Evolutionary conservation across 2,113 vertebrate genomes (phyloP).

Genomic region (Lepus timidus): DNA sequence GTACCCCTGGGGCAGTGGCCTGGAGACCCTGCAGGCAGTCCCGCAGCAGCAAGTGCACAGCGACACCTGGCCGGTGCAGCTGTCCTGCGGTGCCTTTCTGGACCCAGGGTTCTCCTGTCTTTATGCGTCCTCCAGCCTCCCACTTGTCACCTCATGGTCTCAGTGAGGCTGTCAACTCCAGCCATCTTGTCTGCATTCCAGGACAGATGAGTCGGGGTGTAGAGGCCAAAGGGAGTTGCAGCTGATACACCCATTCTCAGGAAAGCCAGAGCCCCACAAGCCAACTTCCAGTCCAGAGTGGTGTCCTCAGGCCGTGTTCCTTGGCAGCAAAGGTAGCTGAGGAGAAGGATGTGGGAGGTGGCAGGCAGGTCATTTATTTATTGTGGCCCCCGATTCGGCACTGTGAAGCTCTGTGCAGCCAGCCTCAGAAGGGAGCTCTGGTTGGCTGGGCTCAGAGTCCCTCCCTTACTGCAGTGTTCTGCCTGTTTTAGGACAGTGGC

Average conservation of each 20-base stretch:
- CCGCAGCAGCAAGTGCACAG: rapidly evolving
- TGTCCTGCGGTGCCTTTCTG: rapidly evolving
- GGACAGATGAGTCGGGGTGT: neutral
- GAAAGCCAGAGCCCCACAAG: neutral
- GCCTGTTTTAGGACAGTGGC: neutral
- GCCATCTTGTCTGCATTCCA: neutral
- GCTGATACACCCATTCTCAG: neutral
- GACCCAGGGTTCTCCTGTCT: rapidly evolving
- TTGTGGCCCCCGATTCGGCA: neutral
- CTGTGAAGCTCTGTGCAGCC: neutral
- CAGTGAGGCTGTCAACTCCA: too few relatives aligned
- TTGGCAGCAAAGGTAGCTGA: neutral
- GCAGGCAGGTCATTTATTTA: neutral
- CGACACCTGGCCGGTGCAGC: rapidly evolving
- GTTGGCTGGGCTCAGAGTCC: neutral
- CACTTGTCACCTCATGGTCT: neutral
- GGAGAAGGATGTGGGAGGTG: too few relatives aligned
- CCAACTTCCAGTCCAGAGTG: neutral
- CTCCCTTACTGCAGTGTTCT: neutral
- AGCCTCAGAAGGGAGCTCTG: neutral
- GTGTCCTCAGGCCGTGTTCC: neutral
- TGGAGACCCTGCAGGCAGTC: rapidly evolving
- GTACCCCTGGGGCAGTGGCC: rapidly evolving
- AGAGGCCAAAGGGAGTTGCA: neutral
- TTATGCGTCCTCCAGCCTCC: neutral